Percentiles rank a stretch among this genome's conserved stretches.
Evolutionary conservation across 2,797 vertebrate species (phyloP).

Genomic region (Hemibagrus guttatus): DNA sequence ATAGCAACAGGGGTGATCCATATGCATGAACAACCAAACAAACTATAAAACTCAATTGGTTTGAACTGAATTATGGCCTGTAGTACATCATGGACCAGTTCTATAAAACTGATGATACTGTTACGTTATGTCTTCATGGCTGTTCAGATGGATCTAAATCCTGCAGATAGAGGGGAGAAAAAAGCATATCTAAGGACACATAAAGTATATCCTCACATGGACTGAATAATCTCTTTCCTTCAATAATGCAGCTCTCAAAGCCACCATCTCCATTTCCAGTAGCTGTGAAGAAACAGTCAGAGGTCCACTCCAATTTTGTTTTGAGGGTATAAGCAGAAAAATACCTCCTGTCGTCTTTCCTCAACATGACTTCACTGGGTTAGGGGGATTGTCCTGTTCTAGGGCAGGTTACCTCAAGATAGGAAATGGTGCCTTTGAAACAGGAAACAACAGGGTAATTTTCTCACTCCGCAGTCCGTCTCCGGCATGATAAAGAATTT

Average conservation of each 20-base stretch:
- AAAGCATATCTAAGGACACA: neutral
- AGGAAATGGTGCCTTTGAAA: neutral
- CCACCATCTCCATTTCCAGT: neutral
- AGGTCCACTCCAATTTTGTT: conserved; percentile 26
- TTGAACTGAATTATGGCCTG: neutral
- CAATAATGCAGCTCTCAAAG: neutral
- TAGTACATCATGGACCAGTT: no score
- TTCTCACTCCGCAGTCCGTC: neutral
- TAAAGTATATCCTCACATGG: conserved; percentile 20
- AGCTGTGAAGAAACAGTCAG: neutral
- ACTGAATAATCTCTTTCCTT: conserved; percentile 14
- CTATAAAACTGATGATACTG: neutral
- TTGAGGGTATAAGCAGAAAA: conserved; percentile 20
- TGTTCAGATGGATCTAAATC: neutral
- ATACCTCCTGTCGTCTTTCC: neutral
- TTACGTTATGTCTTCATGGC: neutral
- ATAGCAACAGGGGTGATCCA: neutral
- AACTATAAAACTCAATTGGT: neutral
- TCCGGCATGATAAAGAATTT: neutral
- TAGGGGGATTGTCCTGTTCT: conserved; percentile 36
- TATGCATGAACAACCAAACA: neutral
- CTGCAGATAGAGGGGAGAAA: neutral
- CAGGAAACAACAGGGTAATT: conserved; percentile 11
- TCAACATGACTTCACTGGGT: conserved; percentile 20
- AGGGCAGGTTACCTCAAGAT: conserved; percentile 29